These are phyloP conservation scores for Nannoperca obscura DNA, from an alignment of 2,797 vertebrate genomes.

Conservation along the genomic window DNA sequence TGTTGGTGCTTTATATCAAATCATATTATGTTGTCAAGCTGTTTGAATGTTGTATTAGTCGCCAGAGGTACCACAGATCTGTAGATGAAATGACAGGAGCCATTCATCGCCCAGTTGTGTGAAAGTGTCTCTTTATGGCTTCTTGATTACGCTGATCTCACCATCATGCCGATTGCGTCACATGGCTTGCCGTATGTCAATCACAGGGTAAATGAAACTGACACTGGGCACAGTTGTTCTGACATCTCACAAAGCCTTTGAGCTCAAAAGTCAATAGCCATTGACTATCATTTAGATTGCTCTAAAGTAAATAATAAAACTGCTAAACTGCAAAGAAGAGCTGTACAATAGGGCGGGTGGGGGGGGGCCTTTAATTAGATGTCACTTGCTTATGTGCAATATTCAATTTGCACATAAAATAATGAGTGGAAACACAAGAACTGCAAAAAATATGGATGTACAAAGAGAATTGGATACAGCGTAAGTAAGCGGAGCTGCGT, in stretches of 20 bases:
- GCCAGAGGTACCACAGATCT: conserved; percentile 23
- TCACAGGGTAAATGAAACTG: conserved; percentile 62
- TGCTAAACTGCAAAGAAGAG: neutral
- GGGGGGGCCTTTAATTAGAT: neutral
- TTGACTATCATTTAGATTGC: neutral
- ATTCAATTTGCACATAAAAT: no score
- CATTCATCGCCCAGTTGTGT: conserved; percentile 53
- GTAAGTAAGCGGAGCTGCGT: no score
- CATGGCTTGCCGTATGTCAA: conserved; percentile 68
- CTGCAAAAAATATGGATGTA: no score
- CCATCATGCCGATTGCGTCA: conserved; percentile 74
- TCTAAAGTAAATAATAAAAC: neutral
- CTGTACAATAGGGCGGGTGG: no score
- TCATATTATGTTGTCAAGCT: neutral
- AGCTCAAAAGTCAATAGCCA: conserved; percentile 14
- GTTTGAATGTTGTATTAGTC: neutral
- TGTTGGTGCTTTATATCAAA: conserved; percentile 13
- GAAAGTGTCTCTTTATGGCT: conserved; percentile 71
- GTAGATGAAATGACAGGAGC: conserved; percentile 35
- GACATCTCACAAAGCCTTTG: conserved; percentile 53
- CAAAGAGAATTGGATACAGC: no score
- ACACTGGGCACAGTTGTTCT: conserved; percentile 55
- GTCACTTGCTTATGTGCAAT: neutral
- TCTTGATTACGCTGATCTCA: conserved; percentile 82
- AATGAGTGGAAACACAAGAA: no score